These are phyloP conservation scores for Takifugu bimaculatus DNA, from an alignment of 2,113 vertebrate species.

Conservation along the genomic window DNA sequence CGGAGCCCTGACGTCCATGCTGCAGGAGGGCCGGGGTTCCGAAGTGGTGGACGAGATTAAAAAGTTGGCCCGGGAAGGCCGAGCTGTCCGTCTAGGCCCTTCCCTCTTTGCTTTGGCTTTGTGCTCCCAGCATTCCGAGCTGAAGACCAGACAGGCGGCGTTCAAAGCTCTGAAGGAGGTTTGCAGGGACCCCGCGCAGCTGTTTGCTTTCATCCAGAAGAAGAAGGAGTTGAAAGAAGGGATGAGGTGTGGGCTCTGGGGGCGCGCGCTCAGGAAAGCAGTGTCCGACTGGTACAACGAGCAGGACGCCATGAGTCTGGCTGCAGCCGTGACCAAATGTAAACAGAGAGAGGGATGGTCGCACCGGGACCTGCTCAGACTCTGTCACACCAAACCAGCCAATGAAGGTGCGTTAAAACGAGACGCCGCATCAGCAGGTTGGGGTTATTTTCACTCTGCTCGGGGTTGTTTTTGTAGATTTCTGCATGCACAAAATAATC, in stretches of 20 bases:
- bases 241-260: constrained; percentile 95
- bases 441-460: background rate
- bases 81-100: constrained; percentile 75
- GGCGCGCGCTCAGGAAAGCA: constrained; percentile 88
- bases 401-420: constrained; percentile 79
- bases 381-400: constrained; percentile 90
- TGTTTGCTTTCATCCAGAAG: constrained; percentile 90
- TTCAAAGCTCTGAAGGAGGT: constrained; percentile 86
- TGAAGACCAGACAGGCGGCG: constrained; percentile 84
- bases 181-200: constrained; percentile 81
- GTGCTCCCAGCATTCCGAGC: constrained; percentile 87
- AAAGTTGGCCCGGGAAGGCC: constrained; percentile 77
- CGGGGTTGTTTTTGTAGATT: background rate
- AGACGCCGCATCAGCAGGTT: background rate
- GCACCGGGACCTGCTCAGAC: constrained; percentile 90
- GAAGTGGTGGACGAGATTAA: constrained; percentile 88
- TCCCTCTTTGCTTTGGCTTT: constrained; percentile 85
- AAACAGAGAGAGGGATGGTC: constrained; percentile 93
- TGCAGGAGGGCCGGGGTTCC: constrained; percentile 83
- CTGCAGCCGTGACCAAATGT: constrained; percentile 86
- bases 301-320: constrained; percentile 83
- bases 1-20: constrained; percentile 77
- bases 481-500: background rate
- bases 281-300: constrained; percentile 93
- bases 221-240: constrained; percentile 90